Evolutionary conservation across 2,113 vertebrate species (phyloP), one percentile per base, ranked within the genome.

Genomic region (Nycticryphes semicollaris): DNA sequence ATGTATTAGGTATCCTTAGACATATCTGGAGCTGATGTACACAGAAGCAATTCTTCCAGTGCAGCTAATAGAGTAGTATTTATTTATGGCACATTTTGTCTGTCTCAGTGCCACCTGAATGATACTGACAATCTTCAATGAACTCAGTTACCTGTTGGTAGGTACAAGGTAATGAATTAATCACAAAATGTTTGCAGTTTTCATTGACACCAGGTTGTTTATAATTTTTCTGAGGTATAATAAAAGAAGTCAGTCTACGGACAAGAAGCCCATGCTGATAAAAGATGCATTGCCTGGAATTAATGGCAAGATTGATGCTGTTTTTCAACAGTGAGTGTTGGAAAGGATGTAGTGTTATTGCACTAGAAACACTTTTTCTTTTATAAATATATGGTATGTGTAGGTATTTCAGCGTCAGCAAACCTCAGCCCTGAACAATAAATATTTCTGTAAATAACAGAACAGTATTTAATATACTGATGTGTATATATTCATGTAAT

Each of bases 261-360:
- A 98, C 25, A 95, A 23, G 11, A 98, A 96, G 82, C 96, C 98
- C 33, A 94, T 87, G 72, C 63, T 90, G 22, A 96, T 97, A 67
- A 97, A 96, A 94, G 60, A 94, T 7, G 90, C 91, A 80, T 98
- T 99, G 75, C 98, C 98, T 43, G 98, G 98, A 87, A 98, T 99
- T 78, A 95, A 93, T 33, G 98, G 98, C 3, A 98, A 98, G 63
- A 83, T 98, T 0, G 97, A 99, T 69, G 98, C 98, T 68, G 98
- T 56, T 59, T 95, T 91, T 76, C 98, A 98, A 95, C 37, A 98
- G 98, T 98, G 95, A 94, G 83, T 62, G 15, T 64, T 74, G 47
- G 51, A 92, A 88, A 92, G 7, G 79, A 70, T 24, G n/a, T 21
- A 23, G 12, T 51, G 16, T 39, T 68, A 27, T 14, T 82, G 28